Evolutionary conservation across 2,113 vertebrate species (phyloP), one percentile per base, ranked within the genome.

Genomic region (Malurus melanocephalus): DNA sequence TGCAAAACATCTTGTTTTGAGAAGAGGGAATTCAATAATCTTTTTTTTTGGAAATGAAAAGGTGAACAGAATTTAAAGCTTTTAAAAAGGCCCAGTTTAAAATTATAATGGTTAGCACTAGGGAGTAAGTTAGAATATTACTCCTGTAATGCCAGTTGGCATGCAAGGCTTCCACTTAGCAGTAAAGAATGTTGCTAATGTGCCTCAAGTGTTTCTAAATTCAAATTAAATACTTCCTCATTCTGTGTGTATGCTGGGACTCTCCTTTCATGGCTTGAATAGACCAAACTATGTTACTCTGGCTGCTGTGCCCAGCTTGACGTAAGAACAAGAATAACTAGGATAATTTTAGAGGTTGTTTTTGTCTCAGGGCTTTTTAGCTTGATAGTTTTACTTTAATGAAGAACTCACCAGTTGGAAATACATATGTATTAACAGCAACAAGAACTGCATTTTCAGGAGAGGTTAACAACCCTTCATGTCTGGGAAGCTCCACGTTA

Each of bases 201-300:
- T 91, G 67, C 73, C 80, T 93, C 80, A 40, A 87, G 86, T 90
- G 74, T 89, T 95, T 92, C 90, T 93, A 89, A 89, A 95, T 91
- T 90, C 67, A 88, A 42, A 93, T 92, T 88, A 94, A 95, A 88
- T 80, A 67, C 64, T 92, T 95, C 69, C 91, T 89, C 59, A 76
- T 84, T 92, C 75, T 85, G 6, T 55, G 28, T 40, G n/a, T 85
- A 22, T 12, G 11, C 46, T 61, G 62, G 48, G 79, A 81, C 33
- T 22, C 64, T 87, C 53, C 11, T 87, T 80, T 89, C 67, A 67
- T 62, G 49, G 30, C n/a, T 91, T 71, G 38, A 93, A 88, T 78
- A 90, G 74, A 81, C 60, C 61, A 92, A 84, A 74, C 66, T 67
- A 4, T 46, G 42, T 42, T 76, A 60, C 57, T 53, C 30, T 40